These are phyloP conservation scores for Drosophila gunungcola DNA, from an alignment of 1,140 invertebrate genomes.

Conservation along the genomic window DNA sequence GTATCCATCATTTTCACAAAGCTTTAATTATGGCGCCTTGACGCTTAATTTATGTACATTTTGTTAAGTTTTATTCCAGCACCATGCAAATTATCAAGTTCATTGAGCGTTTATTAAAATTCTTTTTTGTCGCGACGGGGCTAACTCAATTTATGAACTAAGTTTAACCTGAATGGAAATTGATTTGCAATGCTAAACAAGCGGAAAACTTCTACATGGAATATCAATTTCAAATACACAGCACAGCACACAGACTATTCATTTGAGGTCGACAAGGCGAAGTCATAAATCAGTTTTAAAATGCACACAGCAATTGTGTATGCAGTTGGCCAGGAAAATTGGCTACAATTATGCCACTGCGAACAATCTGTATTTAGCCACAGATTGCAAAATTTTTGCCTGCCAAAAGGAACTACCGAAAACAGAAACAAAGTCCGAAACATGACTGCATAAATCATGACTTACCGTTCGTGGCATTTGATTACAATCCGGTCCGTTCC, in stretches of 20 bases:
- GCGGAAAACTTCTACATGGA: conserved; percentile 6
- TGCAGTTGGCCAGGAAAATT: conserved; percentile 39
- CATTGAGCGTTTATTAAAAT: conserved; percentile 78
- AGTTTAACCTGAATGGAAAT: background rate
- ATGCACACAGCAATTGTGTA: conserved; percentile 34
- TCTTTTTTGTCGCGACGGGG: conserved; percentile 5
- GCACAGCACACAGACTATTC: conserved; percentile 17
- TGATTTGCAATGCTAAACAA: background rate
- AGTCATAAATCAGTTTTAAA: conserved; percentile 60
- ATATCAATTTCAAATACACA: conserved; percentile 9
- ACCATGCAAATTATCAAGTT: conserved; percentile 77
- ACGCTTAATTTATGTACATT: conserved; percentile 80
- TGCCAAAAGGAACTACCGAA: background rate
- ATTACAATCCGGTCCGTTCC: conserved; percentile 88
- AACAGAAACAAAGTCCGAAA: background rate
- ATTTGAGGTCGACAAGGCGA: conserved; percentile 38
- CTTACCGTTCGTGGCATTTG: conserved; percentile 86
- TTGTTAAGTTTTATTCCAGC: conserved; percentile 76
- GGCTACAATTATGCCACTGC: conserved; percentile 44
- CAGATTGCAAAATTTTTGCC: conserved; percentile 51
- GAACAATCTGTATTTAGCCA: conserved; percentile 68
- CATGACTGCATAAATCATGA: conserved; percentile 81
- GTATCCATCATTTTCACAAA: conserved; percentile 70
- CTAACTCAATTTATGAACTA: conserved; percentile 12
- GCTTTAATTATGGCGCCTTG: conserved; percentile 77